Evolutionary conservation across 2,113 vertebrate genomes (phyloP), one percentile per base, ranked within the genome.

Genomic region (Nothocercus julius): DNA sequence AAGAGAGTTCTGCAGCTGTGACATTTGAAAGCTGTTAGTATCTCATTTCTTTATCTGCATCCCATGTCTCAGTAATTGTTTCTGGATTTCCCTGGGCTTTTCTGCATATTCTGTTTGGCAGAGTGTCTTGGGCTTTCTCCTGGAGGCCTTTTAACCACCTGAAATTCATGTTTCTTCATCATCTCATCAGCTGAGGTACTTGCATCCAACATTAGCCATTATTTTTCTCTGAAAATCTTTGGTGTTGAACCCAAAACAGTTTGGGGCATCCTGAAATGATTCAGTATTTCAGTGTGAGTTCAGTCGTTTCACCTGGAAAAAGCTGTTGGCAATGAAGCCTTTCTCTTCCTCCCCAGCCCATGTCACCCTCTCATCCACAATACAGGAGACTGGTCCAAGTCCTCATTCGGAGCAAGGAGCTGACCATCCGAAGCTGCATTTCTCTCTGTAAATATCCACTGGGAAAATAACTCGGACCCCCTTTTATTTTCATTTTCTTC

Each of bases 21-120:
- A 62, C 70, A 90, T 88, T 54, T 94, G 70, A 93, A 92, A 92
- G 45, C 36, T 77, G 34, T 28, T 63, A 62, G 14, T 75, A 82
- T 78, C 66, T 53, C 5, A 5, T 9, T 2, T 36, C 40, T 92
- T 90, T 63, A 88, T 70, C 84, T 84, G 54, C 49, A 91, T 67
- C 44, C 79, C 62, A 38, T 63, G 70, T 59, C 84, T 89, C 83
- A 8, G 2, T 87, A 92, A 90, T 83, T 84, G 53, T 70, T 93
- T 89, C 68, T 83, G 63, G 49, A 44, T 87, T 88, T 54, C 77
- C 89, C 62, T 69, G 25, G 59, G 21, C 56, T 89, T 75, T 13
- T 62, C 66, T n/a, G 20, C 47, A 27, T 81, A 38, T 58, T 68
- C 59, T 53, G 21, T 76, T 58, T 61, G 44, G 36, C 32, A 61